Conservation (phyloP, 2,113 vertebrate species). For the Aldabrachelys gigantea region DNA sequence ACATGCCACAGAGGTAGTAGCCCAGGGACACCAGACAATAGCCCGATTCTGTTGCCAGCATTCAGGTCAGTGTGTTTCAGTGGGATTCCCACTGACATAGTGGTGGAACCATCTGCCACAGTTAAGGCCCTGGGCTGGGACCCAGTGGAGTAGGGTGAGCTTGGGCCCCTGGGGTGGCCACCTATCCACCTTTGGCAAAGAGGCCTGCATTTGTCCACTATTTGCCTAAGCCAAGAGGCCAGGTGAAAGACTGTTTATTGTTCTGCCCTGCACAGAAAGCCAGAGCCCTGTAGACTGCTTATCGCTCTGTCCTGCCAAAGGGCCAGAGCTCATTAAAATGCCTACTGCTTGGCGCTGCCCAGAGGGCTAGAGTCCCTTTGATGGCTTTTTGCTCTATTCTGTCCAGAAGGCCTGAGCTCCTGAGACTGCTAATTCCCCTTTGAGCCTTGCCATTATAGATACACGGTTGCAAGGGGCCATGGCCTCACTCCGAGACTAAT, state of each 20-base stretch:
- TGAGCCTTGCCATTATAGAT: neutral
- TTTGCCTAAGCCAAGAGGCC: too few relatives aligned
- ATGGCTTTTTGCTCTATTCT: too few relatives aligned
- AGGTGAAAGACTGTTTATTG: neutral
- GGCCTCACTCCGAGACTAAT: neutral
- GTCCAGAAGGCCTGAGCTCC: neutral
- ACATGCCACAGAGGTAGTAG: neutral
- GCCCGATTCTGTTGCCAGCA: neutral
- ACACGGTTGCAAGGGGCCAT: neutral
- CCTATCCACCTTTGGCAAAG: neutral
- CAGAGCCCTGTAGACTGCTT: neutral
- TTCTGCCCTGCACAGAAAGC: neutral
- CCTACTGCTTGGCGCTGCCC: neutral
- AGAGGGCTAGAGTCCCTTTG: neutral
- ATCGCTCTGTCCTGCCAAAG: too few relatives aligned
- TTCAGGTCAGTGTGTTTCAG: neutral
- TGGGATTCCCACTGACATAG: neutral
- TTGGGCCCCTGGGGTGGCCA: too few relatives aligned
- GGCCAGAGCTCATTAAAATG: neutral
- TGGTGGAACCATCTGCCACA: neutral
- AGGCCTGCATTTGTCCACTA: too few relatives aligned
- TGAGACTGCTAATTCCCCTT: neutral
- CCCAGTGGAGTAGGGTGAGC: neutral
- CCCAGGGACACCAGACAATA: too few relatives aligned
- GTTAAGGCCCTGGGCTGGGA: neutral